These are phyloP conservation scores for Xanthorhoe spadicearia DNA, from an alignment of 2,888 invertebrate genomes.

Conservation along the genomic window DNA sequence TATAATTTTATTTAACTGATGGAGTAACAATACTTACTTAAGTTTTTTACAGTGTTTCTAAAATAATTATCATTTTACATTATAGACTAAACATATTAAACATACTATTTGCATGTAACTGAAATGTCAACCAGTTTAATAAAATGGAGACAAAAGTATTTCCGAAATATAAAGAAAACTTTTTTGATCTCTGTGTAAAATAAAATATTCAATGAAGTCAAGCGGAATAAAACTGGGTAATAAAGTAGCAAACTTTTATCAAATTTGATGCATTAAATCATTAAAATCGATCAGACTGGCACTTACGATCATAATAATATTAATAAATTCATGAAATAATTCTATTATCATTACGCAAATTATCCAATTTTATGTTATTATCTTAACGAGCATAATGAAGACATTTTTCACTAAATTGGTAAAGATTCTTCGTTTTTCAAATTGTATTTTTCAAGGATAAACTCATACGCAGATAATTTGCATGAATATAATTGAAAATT, in stretches of 20 bases:
- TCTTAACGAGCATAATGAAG: constrained; percentile 60
- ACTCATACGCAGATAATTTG: background rate
- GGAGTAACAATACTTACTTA: too few species aligned
- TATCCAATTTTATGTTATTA: constrained; percentile 76
- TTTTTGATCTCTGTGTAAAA: background rate
- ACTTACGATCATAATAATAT: constrained; percentile 25
- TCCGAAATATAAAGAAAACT: too few species aligned
- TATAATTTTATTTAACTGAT: too few species aligned
- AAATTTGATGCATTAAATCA: constrained; percentile 18
- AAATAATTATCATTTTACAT: too few species aligned
- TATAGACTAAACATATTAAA: too few species aligned
- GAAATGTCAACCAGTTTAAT: too few species aligned
- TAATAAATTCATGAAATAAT: constrained; percentile 54
- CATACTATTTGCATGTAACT: too few species aligned
- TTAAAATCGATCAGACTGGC: constrained; percentile 15
- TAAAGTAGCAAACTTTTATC: constrained; percentile 4
- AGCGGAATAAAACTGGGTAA: background rate
- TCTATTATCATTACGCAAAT: constrained; percentile 73
- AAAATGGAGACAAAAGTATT: too few species aligned
- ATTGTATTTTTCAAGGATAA: background rate
- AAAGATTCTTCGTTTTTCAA: constrained; percentile 38
- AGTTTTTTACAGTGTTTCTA: too few species aligned
- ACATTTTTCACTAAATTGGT: constrained; percentile 52
- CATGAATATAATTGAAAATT: background rate
- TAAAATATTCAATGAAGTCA: background rate